These are phyloP conservation scores for Andrena haemorrhoa DNA, from an alignment of 2,888 invertebrate genomes.

Conservation along the genomic window DNA sequence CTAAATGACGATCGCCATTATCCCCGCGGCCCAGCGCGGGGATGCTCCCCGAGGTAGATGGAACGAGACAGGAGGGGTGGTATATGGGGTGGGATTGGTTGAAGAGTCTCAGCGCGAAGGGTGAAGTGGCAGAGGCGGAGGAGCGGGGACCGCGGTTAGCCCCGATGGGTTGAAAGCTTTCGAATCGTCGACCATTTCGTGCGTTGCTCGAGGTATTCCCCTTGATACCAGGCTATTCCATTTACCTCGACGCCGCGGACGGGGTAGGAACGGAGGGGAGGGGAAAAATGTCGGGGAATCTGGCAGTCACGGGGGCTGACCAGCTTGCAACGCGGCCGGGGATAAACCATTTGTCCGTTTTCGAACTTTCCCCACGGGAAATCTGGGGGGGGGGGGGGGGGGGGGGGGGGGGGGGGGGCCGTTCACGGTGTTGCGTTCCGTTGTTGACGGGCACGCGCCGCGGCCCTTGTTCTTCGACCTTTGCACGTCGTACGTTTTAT, in stretches of 20 bases:
- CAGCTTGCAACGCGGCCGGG: conserved; percentile 33
- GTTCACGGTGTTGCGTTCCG: conserved; percentile 14
- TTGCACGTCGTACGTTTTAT: no score
- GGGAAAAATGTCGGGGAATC: conserved; percentile 53
- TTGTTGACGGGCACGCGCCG: no score
- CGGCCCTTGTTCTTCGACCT: no score
- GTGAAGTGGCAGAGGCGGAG: conserved; percentile 35
- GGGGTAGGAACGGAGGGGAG: background rate
- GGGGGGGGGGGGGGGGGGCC: background rate
- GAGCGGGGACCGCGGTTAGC: conserved; percentile 55
- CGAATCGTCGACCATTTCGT: conserved; percentile 64
- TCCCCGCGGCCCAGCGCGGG: conserved; percentile 53
- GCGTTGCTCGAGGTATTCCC: conserved; percentile 55
- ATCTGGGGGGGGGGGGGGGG: conserved; percentile 20
- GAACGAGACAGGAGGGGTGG: background rate
- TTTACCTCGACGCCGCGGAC: conserved; percentile 34
- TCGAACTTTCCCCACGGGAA: conserved; percentile 40
- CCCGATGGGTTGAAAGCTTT: conserved; percentile 67
- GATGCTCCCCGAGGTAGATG: conserved; percentile 2
- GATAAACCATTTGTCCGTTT: conserved; percentile 57
- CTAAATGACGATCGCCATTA: conserved; percentile 74
- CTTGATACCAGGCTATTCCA: conserved; percentile 62
- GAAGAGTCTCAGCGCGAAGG: conserved; percentile 50
- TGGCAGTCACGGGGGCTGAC: conserved; percentile 53
- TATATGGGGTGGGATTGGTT: background rate